phyloP scores from a whole-genome alignment of 2,888 invertebrate species.

The Scaptomyza tumidula region DNA sequence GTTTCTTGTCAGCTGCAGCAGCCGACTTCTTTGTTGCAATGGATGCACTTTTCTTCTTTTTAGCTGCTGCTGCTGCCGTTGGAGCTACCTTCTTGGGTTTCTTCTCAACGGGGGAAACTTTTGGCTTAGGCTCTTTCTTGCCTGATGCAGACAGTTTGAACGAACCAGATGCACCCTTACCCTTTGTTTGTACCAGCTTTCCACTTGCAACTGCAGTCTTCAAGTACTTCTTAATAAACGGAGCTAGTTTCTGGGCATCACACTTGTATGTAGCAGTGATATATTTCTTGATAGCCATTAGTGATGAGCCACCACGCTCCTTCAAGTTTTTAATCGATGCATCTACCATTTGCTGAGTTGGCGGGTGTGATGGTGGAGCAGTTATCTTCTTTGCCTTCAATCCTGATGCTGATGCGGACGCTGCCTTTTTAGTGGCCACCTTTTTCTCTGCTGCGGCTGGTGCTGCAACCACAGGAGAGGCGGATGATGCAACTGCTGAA shows the following conservation, averaged over 20 bases:
- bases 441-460: slow-evolving; percentile 36
- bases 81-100: slow-evolving; percentile 26
- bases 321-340: slow-evolving; percentile 52
- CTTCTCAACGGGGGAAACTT: slow-evolving; percentile 35
- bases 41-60: slow-evolving; percentile 22
- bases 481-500: slow-evolving; percentile 40
- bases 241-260: slow-evolving; percentile 66
- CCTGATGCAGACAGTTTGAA: slow-evolving; percentile 57
- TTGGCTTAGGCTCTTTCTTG: slow-evolving; percentile 50
- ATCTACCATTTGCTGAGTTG: slow-evolving; percentile 58
- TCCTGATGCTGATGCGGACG: slow-evolving; percentile 2
- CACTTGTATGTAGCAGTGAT: slow-evolving; percentile 57
- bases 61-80: slow-evolving; percentile 8
- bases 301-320: slow-evolving; percentile 60
- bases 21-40: slow-evolving; percentile 24
- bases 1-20: slow-evolving; percentile 34
- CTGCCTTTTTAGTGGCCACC: slow-evolving; percentile 38
- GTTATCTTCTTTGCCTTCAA: slow-evolving; percentile 32
- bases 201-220: slow-evolving; percentile 86
- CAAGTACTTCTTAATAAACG: slow-evolving; percentile 87
- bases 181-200: slow-evolving; percentile 79
- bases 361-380: slow-evolving; percentile 39
- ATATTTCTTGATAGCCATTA: slow-evolving; percentile 58
- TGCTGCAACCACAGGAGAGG: slow-evolving; percentile 46
- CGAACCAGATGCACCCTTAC: slow-evolving; percentile 64